These are phyloP conservation scores for Bradypus variegatus DNA, from an alignment of 2,797 vertebrate species.

Conservation along the genomic window DNA sequence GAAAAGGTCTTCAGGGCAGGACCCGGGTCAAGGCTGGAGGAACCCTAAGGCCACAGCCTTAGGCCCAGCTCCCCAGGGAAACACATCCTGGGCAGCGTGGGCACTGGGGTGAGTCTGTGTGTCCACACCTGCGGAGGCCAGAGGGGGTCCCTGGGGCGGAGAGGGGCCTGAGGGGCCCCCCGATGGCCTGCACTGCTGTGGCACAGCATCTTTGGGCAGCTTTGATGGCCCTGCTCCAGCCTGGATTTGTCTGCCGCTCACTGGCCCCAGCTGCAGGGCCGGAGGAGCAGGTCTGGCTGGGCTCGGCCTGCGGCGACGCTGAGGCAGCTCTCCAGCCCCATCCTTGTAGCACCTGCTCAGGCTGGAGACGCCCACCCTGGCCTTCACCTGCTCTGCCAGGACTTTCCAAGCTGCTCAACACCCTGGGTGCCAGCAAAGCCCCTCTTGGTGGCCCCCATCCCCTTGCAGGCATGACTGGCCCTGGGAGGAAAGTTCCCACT, in stretches of 20 bases:
- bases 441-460: accelerated
- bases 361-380: accelerated
- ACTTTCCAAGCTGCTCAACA: neutral
- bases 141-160: accelerated
- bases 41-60: accelerated
- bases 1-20: slow-evolving; percentile 35
- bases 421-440: accelerated
- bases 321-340: neutral
- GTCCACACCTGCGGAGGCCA: neutral
- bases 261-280: too few relatives aligned
- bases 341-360: neutral
- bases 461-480: neutral
- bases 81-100: neutral
- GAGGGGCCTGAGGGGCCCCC: too few relatives aligned
- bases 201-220: neutral
- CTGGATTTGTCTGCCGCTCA: too few relatives aligned
- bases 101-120: too few relatives aligned
- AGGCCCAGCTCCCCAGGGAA: neutral
- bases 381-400: accelerated
- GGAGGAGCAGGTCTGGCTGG: too few relatives aligned
- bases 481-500: neutral
- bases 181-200: accelerated
- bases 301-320: neutral
- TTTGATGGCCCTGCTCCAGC: neutral
- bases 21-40: neutral